phyloP scores from a whole-genome alignment of 2,797 vertebrate genomes.

The Labeo calbasu region DNA sequence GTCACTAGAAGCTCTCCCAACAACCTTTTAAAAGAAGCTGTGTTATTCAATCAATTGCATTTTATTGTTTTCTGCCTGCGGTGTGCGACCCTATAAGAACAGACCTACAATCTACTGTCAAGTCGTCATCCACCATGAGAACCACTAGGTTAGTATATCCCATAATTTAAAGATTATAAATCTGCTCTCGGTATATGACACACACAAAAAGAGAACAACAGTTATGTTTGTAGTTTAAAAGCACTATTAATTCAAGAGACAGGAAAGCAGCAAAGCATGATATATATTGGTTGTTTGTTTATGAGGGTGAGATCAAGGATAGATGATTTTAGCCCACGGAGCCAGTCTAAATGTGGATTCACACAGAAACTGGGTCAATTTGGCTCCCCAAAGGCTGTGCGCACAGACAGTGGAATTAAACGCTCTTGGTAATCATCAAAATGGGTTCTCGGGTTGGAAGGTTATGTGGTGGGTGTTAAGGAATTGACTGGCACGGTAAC shows the following conservation, averaged over 20 bases:
- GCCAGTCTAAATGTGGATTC: constrained; percentile 54
- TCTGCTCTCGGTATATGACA: background rate
- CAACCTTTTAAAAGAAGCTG: background rate
- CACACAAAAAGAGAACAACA: background rate
- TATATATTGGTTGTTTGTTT: constrained; percentile 39
- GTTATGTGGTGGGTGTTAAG: constrained; percentile 34
- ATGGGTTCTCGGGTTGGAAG: constrained; percentile 40
- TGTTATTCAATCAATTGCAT: background rate
- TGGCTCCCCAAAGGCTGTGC: constrained; percentile 76
- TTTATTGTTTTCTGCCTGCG: background rate
- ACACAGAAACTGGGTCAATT: constrained; percentile 81
- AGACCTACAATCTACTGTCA: background rate
- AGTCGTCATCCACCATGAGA: too few species aligned
- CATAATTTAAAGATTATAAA: background rate
- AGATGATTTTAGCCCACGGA: constrained; percentile 48
- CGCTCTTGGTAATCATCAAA: constrained; percentile 76
- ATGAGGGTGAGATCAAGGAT: constrained; percentile 51
- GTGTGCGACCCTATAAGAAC: background rate
- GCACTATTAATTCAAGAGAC: background rate
- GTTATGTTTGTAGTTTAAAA: background rate
- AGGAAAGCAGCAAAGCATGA: constrained; percentile 33
- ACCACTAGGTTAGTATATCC: background rate
- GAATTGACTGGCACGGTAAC: constrained; percentile 50
- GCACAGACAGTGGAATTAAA: constrained; percentile 75
- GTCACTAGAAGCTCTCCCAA: background rate